Evolutionary conservation across 2,797 vertebrate species (phyloP), one percentile per base, ranked within the genome.

Genomic region (Luscinia luscinia): DNA sequence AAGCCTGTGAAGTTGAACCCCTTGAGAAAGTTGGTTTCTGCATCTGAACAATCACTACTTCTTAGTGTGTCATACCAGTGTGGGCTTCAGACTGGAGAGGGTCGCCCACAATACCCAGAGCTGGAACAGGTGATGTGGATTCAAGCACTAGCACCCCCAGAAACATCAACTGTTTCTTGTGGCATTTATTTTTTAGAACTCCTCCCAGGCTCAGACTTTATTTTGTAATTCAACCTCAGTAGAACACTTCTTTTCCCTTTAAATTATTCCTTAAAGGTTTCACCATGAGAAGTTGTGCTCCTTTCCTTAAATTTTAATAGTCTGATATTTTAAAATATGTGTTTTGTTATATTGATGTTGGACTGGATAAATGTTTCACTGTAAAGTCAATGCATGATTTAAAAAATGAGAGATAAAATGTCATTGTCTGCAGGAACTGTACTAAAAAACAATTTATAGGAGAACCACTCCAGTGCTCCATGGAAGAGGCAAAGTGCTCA

Each of bases 31-130:
- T 46, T 74, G 38, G 51, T 73, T 89, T 63, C 67, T 95, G 79
- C 66, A 87, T 70, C 87, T 70, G 34, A 96, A 94, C 96, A 97
- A 96, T 96, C 95, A 89, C 77, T 61, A 2, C 63, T 89, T 30
- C 57, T 46, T 43, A 57, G 38, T 69, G 49, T 5, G 4, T 80
- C 41, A 9, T 11, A 61, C 59, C 69, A 27, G 52, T 0, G 0
- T 55, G 77, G 52, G 55, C 84, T 69, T 86, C 79, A 17, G 2
- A 19, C 48, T 48, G 74, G 63, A 81, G 59, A 61, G 27, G 59
- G 17, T 74, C 0, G 1, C 87, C 93, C 5, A 2, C 9, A 0
- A 20, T 12, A 34, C 1, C 15, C 84, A 48, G 62, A 40, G 55
- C 84, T 91, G 68, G 63, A 67, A 45, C 26, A 45, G 40, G 45